These are phyloP conservation scores for Brienomyrus longianalis DNA, from an alignment of 2,113 vertebrate species.

Conservation along the genomic window DNA sequence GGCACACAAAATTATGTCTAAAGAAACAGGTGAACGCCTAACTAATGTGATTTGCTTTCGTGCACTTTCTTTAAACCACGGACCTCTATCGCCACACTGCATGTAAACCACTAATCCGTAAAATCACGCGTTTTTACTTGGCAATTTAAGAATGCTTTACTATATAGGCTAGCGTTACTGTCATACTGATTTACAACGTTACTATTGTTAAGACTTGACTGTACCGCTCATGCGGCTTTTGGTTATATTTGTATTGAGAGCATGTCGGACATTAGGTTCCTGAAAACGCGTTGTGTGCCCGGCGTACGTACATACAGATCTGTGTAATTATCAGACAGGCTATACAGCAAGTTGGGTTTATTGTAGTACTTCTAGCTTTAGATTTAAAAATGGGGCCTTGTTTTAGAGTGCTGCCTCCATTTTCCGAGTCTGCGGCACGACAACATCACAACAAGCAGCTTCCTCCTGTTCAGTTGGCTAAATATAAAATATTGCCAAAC, in stretches of 20 bases:
- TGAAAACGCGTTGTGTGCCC: background rate
- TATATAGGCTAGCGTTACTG: background rate
- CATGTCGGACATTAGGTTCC: background rate
- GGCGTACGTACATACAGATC: background rate
- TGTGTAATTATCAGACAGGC: background rate
- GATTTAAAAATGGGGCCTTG: background rate
- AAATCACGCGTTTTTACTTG: background rate
- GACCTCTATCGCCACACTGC: background rate
- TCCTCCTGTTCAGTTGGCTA: background rate
- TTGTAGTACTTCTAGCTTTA: background rate
- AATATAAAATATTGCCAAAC: background rate
- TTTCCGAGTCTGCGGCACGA: constrained; percentile 11
- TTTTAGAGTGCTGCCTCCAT: background rate
- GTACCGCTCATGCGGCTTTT: background rate
- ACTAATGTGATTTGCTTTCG: background rate
- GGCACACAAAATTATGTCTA: background rate
- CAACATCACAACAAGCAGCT: constrained; percentile 12
- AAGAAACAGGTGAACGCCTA: background rate
- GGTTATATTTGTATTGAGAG: background rate
- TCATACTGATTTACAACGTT: background rate
- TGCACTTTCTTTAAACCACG: background rate
- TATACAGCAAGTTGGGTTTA: background rate
- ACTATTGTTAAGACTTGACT: background rate
- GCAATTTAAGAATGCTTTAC: background rate
- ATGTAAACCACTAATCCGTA: background rate